Percentiles rank a stretch among this genome's conserved stretches.
Conservation (phyloP, 2,797 vertebrate species). For the Hydrophis major region DNA sequence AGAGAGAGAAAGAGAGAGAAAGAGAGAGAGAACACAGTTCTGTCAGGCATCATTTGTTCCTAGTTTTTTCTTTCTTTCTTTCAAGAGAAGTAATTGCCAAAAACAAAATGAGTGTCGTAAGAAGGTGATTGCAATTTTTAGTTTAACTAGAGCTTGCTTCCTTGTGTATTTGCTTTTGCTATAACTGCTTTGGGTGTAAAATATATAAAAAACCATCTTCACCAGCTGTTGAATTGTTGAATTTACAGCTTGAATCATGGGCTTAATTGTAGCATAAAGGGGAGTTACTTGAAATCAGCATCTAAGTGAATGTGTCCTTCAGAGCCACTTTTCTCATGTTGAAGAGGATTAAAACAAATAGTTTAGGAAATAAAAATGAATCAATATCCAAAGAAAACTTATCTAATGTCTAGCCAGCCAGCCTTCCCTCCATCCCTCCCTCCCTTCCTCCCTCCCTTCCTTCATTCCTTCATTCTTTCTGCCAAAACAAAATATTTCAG, state of each 20-base stretch:
- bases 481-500: not conserved
- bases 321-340: conserved; percentile 16
- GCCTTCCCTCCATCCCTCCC: too few relatives aligned
- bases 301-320: not conserved
- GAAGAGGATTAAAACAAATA: not conserved
- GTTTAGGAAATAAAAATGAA: not conserved
- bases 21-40: not conserved
- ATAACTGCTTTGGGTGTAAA: conserved; percentile 17
- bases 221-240: conserved; percentile 3
- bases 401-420: not conserved
- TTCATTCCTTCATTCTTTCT: not conserved
- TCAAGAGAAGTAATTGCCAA: not conserved
- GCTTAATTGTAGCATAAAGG: not conserved
- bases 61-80: not conserved
- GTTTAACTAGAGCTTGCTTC: conserved; percentile 18
- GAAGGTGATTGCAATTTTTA: not conserved
- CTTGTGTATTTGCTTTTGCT: conserved; percentile 29
- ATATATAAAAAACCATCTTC: conserved; percentile 12
- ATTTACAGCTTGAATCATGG: conserved; percentile 10
- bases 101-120: not conserved
- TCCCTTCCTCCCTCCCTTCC: not conserved
- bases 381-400: not conserved
- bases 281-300: conserved; percentile 13
- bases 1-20: too few relatives aligned
- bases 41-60: not conserved